These are phyloP conservation scores for Daktulosphaira vitifoliae DNA, from an alignment of 1,140 invertebrate genomes.

Conservation along the genomic window DNA sequence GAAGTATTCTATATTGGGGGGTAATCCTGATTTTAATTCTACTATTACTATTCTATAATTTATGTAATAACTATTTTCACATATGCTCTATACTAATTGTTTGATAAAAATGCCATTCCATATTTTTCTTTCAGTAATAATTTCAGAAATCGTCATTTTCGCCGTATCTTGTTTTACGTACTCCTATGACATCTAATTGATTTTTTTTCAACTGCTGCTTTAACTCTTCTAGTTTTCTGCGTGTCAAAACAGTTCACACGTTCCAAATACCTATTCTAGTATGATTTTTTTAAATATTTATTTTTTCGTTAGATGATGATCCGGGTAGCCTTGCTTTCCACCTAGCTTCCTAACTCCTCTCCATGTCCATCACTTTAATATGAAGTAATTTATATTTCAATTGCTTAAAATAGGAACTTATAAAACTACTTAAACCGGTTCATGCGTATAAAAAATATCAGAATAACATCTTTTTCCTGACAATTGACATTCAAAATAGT, in stretches of 20 bases:
- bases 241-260: neutral
- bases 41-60: neutral
- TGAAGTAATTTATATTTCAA: too few species aligned
- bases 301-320: neutral
- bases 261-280: conserved; percentile 28
- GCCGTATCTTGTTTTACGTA: conserved; percentile 21
- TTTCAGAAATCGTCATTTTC: conserved; percentile 4
- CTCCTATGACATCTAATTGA: conserved; percentile 23
- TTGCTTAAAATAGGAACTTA: too few species aligned
- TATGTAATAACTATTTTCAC: neutral
- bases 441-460: too few species aligned
- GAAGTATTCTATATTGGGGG: conserved; percentile 13
- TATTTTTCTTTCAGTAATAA: neutral
- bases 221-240: conserved; percentile 21
- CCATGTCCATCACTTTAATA: neutral
- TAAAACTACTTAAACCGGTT: too few species aligned
- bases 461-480: too few species aligned
- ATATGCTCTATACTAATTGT: neutral
- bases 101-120: neutral
- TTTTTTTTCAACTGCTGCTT: conserved; percentile 18
- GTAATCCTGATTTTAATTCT: neutral
- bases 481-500: too few species aligned
- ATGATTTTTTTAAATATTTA: conserved; percentile 5
- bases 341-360: neutral
- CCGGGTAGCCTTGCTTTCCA: neutral